phyloP scores from a whole-genome alignment of 2,888 invertebrate genomes.

The Drosophila acutilabella region DNA sequence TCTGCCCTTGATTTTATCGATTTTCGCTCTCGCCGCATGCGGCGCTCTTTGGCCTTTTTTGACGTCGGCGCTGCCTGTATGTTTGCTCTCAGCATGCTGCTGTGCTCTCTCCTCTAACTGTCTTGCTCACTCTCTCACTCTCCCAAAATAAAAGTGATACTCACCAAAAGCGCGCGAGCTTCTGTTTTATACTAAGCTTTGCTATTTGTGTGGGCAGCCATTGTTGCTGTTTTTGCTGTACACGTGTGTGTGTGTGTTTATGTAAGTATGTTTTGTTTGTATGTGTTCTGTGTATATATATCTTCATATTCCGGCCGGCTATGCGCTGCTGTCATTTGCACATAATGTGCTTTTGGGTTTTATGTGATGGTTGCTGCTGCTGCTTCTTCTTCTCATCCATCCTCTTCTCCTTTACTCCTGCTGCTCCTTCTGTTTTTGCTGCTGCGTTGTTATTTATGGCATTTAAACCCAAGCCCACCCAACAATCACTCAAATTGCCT shows the following conservation, averaged over 20 bases:
- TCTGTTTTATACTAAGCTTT: conserved; percentile 63
- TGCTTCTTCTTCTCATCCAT: conserved; percentile 38
- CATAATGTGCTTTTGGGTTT: conserved; percentile 55
- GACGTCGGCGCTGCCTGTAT: conserved; percentile 18
- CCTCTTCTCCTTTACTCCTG: not conserved
- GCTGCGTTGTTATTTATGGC: conserved; percentile 72
- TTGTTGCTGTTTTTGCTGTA: conserved; percentile 27
- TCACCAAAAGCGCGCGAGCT: conserved; percentile 61
- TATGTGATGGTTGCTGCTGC: conserved; percentile 63
- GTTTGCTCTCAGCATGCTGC: conserved; percentile 21
- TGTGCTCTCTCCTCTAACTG: conserved; percentile 15
- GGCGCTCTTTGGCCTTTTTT: conserved; percentile 67
- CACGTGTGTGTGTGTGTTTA: conserved; percentile 10
- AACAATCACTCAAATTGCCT: conserved; percentile 65
- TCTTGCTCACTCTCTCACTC: conserved; percentile 15
- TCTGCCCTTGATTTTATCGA: conserved; percentile 85
- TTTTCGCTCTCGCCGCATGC: conserved; percentile 75
- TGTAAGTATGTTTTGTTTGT: conserved; percentile 11
- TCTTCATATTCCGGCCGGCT: conserved; percentile 53
- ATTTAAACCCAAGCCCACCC: conserved; percentile 64
- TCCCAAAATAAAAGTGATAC: conserved; percentile 28
- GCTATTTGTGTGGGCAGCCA: conserved; percentile 35
- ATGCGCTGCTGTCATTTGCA: conserved; percentile 34
- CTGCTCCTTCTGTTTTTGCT: conserved; percentile 11
- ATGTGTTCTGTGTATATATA: no score